Conservation (phyloP, 2,113 vertebrate genomes). For the Irena cyanogastra region DNA sequence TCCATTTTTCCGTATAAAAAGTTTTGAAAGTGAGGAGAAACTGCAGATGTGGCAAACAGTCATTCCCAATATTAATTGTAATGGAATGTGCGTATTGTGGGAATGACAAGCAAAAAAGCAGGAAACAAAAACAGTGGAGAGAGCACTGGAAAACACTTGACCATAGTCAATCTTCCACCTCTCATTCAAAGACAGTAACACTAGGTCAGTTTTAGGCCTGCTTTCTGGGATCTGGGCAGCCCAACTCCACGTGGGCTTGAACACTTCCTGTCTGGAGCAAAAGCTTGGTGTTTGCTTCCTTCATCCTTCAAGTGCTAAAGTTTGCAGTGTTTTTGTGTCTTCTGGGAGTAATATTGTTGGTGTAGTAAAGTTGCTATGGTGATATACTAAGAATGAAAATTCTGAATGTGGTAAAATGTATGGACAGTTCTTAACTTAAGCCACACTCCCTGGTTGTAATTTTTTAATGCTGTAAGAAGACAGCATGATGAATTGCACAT, state of each 20-base stretch:
- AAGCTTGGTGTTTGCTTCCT: background rate
- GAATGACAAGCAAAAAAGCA: background rate
- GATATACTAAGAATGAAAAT: background rate
- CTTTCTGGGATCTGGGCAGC: background rate
- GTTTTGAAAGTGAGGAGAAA: background rate
- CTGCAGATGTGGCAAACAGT: background rate
- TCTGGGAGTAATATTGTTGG: background rate
- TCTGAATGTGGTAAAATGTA: background rate
- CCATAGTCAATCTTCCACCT: background rate
- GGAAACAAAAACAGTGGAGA: background rate
- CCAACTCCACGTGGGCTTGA: accelerated
- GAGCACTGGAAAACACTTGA: background rate
- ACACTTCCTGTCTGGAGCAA: background rate
- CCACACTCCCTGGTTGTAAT: background rate
- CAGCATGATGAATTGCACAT: background rate
- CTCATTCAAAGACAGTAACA: background rate
- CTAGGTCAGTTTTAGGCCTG: background rate
- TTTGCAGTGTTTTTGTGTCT: background rate
- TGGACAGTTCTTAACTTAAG: background rate
- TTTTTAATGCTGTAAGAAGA: background rate
- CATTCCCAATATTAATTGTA: background rate
- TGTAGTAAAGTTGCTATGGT: background rate
- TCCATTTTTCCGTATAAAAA: background rate
- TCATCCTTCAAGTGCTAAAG: background rate
- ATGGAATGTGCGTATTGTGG: background rate